Evolutionary conservation across 2,113 vertebrate genomes (phyloP).

Genomic region (Stomatorhinus ivindoensis): DNA sequence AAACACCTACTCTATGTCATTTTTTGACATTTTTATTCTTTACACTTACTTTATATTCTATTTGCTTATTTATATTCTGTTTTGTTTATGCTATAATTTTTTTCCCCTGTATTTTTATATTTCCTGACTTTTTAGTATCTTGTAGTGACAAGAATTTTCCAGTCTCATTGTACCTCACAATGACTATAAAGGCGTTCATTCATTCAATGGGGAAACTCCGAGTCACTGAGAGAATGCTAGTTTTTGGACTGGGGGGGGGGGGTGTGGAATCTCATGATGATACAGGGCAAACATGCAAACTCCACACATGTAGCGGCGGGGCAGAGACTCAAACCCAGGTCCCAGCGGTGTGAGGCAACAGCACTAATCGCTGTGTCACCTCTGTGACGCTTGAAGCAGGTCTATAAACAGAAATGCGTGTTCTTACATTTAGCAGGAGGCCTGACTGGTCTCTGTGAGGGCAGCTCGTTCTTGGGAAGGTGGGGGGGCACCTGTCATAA

Average conservation of each 20-base stretch:
- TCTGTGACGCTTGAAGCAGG: background rate
- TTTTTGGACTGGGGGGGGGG: background rate
- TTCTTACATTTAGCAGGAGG: conserved; percentile 38
- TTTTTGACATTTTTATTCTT: background rate
- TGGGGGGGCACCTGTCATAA: conserved; percentile 17
- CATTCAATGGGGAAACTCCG: background rate
- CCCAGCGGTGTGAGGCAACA: background rate
- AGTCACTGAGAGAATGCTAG: background rate
- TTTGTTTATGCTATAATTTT: background rate
- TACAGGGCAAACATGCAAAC: background rate
- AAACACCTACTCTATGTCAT: background rate
- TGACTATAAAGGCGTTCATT: background rate
- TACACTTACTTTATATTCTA: background rate
- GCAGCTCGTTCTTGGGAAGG: conserved; percentile 38
- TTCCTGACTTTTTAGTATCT: background rate
- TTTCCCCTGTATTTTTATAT: background rate
- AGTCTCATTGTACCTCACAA: background rate
- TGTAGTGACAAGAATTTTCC: background rate
- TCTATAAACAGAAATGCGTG: background rate
- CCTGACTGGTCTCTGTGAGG: conserved; percentile 33
- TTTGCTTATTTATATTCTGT: background rate
- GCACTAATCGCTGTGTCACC: no score
- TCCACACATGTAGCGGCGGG: background rate
- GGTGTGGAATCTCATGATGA: background rate
- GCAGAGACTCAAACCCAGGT: background rate